Percentiles rank a stretch among this genome's conserved stretches.
phyloP scores from a whole-genome alignment of 2,888 invertebrate species.

The Schizotus pectinicornis region DNA sequence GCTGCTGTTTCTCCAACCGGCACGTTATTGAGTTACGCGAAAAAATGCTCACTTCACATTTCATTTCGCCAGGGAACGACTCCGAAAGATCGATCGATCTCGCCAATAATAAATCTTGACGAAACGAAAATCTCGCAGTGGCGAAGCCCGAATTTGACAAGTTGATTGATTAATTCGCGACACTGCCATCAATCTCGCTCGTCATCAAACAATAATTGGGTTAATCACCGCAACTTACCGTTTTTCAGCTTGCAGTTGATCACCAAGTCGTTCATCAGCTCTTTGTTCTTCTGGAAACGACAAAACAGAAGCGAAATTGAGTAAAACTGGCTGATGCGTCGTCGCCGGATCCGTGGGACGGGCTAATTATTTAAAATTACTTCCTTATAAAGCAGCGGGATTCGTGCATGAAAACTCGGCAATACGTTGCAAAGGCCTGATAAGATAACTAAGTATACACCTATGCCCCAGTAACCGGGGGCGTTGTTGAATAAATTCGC shows the following conservation, averaged over 20 bases:
- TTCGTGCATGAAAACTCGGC: no score
- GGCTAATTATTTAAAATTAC: no score
- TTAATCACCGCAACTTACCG: constrained; percentile 62
- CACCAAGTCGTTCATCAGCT: constrained; percentile 76
- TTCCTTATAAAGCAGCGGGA: no score
- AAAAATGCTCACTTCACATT: constrained; percentile 10
- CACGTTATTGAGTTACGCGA: constrained; percentile 10
- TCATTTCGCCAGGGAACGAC: constrained; percentile 4
- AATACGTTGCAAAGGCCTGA: no score
- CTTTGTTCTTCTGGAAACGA: constrained; percentile 76
- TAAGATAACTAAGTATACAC: no score
- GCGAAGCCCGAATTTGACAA: not conserved
- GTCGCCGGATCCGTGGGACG: no score
- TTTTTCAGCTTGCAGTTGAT: constrained; percentile 71
- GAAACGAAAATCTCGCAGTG: not conserved
- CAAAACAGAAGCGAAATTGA: constrained; percentile 41
- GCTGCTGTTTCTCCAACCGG: no score
- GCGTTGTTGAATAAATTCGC: no score
- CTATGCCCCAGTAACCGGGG: no score
- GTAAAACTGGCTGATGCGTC: not conserved
- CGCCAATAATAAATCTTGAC: constrained; percentile 9
- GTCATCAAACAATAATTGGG: constrained; percentile 2
- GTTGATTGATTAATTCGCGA: constrained; percentile 18
- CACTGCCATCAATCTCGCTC: constrained; percentile 14
- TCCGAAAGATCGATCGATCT: constrained; percentile 6